Conservation (phyloP, 2,888 invertebrate species). For the Nematopogon swammerdamellus region DNA sequence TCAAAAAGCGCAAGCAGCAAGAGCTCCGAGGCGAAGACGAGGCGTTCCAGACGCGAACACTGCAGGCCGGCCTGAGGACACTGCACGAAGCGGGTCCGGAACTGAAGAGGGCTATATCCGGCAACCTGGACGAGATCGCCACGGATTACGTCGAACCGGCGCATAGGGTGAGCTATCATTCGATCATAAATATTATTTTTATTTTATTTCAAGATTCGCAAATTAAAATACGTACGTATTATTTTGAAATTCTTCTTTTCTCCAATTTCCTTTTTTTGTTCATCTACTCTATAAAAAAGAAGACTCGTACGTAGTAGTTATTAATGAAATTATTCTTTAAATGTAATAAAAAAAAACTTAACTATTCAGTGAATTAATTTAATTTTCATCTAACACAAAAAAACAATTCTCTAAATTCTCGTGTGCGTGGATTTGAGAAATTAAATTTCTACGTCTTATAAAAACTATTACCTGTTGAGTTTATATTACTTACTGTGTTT, state of each 20-base stretch:
- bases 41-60: constrained; percentile 40
- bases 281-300: not conserved
- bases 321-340: too few relatives aligned
- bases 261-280: not conserved
- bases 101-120: constrained; percentile 95
- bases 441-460: too few relatives aligned
- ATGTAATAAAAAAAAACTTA: too few relatives aligned
- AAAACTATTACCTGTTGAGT: too few relatives aligned
- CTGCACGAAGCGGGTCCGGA: constrained; percentile 98
- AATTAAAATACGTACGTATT: not conserved
- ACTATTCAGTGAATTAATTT: too few relatives aligned
- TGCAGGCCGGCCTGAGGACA: constrained; percentile 93
- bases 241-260: not conserved
- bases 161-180: constrained; percentile 93
- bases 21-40: constrained; percentile 69
- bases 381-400: too few relatives aligned
- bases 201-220: constrained; percentile 16
- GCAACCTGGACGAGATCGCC: constrained; percentile 90
- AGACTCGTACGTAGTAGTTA: too few relatives aligned
- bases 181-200: constrained; percentile 8
- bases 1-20: constrained; percentile 94
- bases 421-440: too few relatives aligned
- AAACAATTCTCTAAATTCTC: too few relatives aligned
- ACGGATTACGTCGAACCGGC: constrained; percentile 94
- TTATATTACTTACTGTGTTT: too few relatives aligned